phyloP scores from a whole-genome alignment of 1,140 invertebrate genomes.

The Idris sp. region DNA sequence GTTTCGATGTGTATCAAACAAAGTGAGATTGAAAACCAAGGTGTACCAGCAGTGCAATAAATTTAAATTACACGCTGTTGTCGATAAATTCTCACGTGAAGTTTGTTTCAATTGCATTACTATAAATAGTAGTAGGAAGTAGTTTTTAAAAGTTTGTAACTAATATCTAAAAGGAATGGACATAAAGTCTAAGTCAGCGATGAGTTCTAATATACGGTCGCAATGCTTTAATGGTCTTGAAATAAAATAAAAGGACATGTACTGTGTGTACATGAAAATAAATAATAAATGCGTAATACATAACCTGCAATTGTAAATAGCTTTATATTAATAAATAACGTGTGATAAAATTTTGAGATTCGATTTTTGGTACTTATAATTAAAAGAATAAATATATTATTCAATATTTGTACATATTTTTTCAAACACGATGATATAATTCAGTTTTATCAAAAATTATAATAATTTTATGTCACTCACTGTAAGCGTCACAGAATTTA shows the following conservation, averaged over 20 bases:
- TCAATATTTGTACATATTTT: too few relatives aligned
- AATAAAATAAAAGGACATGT: slow-evolving; percentile 21
- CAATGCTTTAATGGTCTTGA: slow-evolving; percentile 27
- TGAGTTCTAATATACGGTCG: slow-evolving; percentile 32
- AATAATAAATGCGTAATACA: too few relatives aligned
- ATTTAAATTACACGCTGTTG: slow-evolving; percentile 38
- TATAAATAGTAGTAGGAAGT: slow-evolving; percentile 46
- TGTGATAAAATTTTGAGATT: too few relatives aligned
- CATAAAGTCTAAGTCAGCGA: slow-evolving; percentile 18
- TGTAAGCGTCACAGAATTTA: slow-evolving; percentile 9
- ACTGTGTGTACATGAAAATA: too few relatives aligned
- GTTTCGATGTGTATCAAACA: slow-evolving; percentile 26
- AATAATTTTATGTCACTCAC: too few relatives aligned
- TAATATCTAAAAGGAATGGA: slow-evolving; percentile 38
- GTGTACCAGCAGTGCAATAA: slow-evolving; percentile 13
- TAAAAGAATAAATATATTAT: too few relatives aligned
- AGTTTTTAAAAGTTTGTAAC: slow-evolving; percentile 34
- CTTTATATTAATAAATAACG: too few relatives aligned
- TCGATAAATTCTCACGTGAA: slow-evolving; percentile 31
- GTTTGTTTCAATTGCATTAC: slow-evolving; percentile 22
- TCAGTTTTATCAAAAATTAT: too few relatives aligned
- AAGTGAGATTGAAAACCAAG: slow-evolving; percentile 15
- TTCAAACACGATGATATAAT: too few relatives aligned
- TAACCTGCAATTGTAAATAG: too few relatives aligned
- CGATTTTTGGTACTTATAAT: too few relatives aligned